These are phyloP conservation scores for Montipora capricornis DNA, from an alignment of 64 coral and sea anemone genomes.

Conservation along the genomic window DNA sequence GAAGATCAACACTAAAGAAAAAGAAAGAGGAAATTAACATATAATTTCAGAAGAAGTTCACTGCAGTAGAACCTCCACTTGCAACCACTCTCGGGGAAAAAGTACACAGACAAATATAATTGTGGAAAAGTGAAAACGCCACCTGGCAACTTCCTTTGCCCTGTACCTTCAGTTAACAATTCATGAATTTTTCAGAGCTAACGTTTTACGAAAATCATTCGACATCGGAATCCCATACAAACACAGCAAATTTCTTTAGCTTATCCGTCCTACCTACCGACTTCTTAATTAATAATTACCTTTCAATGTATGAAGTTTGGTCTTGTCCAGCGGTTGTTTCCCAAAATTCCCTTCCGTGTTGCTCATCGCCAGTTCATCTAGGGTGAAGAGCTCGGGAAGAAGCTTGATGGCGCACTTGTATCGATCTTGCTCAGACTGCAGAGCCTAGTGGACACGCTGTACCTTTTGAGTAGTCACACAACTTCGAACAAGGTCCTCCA, in stretches of 20 bases:
- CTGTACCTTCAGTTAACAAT: no score
- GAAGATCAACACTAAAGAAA: constrained; percentile 21
- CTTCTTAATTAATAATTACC: background rate
- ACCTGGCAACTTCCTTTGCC: no score
- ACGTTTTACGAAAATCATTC: no score
- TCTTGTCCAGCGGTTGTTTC: background rate
- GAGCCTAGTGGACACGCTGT: background rate
- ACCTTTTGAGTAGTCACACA: background rate
- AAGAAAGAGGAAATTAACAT: background rate
- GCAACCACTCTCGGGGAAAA: background rate
- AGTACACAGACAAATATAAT: background rate
- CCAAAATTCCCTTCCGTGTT: background rate
- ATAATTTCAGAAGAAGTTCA: background rate
- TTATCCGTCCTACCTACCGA: no score
- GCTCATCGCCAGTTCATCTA: background rate
- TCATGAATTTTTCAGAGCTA: no score
- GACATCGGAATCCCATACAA: no score
- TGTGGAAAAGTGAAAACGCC: no score
- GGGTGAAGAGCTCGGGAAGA: background rate
- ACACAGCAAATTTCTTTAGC: no score
- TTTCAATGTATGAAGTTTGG: background rate
- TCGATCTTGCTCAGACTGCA: background rate
- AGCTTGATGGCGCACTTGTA: background rate
- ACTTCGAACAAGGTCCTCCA: background rate
- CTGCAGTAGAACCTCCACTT: background rate